Evolutionary conservation across 2,888 invertebrate genomes (phyloP).

Genomic region (Troides aeacus): DNA sequence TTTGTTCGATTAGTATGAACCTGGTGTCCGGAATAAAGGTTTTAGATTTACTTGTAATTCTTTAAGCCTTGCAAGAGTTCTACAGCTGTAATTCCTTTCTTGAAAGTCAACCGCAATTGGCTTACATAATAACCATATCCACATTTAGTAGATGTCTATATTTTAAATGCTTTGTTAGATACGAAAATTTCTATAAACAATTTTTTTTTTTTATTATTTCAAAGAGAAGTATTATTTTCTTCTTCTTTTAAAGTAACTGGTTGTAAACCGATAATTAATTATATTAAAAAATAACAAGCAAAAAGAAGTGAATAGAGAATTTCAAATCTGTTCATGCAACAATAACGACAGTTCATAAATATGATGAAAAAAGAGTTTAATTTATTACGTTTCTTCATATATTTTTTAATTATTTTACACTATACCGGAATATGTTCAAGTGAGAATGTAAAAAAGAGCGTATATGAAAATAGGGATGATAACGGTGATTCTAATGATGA

Average conservation of each 20-base stretch:
- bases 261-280: neutral
- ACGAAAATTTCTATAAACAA: neutral
- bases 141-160: too few species aligned
- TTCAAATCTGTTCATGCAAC: conserved; percentile 35
- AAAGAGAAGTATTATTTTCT: conserved; percentile 5
- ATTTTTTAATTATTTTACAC: conserved; percentile 45
- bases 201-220: conserved; percentile 3
- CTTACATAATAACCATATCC: too few species aligned
- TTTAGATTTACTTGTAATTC: too few species aligned
- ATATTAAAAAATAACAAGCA: conserved; percentile 33
- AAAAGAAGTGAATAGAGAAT: conserved; percentile 56
- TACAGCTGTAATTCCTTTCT: too few species aligned
- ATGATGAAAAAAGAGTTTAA: conserved; percentile 43
- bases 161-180: too few species aligned
- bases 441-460: conserved; percentile 64
- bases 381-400: conserved; percentile 47
- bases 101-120: too few species aligned
- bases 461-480: conserved; percentile 60
- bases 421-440: conserved; percentile 44
- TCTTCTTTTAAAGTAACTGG: conserved; percentile 19
- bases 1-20: too few species aligned
- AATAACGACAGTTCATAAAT: conserved; percentile 36
- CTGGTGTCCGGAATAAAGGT: too few species aligned
- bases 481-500: conserved; percentile 58
- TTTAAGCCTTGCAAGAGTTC: too few species aligned